Percentiles rank a stretch among this genome's conserved stretches.
These are phyloP conservation scores for Pseudomyrmex flavicornis DNA, from an alignment of 1,140 invertebrate genomes.

Conservation along the genomic window DNA sequence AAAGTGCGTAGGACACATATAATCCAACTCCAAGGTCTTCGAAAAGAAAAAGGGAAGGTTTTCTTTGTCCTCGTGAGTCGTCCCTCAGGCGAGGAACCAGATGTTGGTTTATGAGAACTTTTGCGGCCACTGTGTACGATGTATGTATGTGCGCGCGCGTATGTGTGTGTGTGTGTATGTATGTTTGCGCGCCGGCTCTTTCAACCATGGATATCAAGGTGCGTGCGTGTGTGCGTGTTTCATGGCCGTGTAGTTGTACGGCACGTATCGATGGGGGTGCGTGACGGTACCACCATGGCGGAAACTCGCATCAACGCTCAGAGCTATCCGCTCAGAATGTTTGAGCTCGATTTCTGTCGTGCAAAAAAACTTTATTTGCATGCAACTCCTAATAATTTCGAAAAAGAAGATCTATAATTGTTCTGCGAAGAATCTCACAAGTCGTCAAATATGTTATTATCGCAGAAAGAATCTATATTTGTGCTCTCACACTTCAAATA, in stretches of 20 bases:
- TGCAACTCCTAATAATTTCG: too few species aligned
- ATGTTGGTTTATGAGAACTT: conserved; percentile 73
- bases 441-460: too few species aligned
- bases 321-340: too few species aligned
- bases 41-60: conserved; percentile 77
- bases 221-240: not conserved
- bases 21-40: conserved; percentile 71
- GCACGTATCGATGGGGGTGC: conserved; percentile 32
- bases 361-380: too few species aligned
- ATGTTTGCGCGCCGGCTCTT: not conserved
- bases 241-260: conserved; percentile 45
- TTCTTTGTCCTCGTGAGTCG: conserved; percentile 74
- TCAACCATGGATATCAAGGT: not conserved
- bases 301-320: not conserved
- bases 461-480: too few species aligned
- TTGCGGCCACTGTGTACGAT: not conserved
- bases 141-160: not conserved
- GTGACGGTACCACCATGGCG: conserved; percentile 44
- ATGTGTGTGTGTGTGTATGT: conserved; percentile 23
- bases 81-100: conserved; percentile 75
- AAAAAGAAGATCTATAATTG: too few species aligned
- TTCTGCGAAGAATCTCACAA: too few species aligned
- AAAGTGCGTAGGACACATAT: conserved; percentile 54
- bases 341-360: too few species aligned
- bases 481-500: too few species aligned